phyloP scores from a whole-genome alignment of 2,797 vertebrate genomes.

The Xenopus petersii region DNA sequence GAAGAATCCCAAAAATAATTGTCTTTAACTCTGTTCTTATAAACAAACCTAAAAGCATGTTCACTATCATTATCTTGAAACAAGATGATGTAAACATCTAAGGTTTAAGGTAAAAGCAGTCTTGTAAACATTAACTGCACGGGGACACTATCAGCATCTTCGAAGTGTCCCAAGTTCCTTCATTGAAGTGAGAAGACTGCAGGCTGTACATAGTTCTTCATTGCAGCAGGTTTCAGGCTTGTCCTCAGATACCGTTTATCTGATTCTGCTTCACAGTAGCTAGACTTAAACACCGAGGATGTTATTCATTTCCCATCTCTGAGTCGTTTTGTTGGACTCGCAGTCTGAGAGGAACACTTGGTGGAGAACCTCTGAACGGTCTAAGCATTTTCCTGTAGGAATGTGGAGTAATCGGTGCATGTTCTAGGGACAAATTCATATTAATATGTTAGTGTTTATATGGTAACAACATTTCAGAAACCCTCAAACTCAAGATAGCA shows the following conservation, averaged over 20 bases:
- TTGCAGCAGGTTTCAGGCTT: constrained; percentile 75
- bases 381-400: constrained; percentile 80
- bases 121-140: constrained; percentile 81
- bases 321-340: constrained; percentile 83
- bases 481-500: too few species aligned
- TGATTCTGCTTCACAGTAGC: constrained; percentile 28
- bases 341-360: constrained; percentile 91
- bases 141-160: constrained; percentile 70
- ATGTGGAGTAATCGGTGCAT: constrained; percentile 85
- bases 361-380: constrained; percentile 91
- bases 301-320: constrained; percentile 98
- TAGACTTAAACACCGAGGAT: constrained; percentile 83
- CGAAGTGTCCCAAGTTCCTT: constrained; percentile 68
- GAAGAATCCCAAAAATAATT: constrained; percentile 73
- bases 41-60: constrained; percentile 66
- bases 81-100: constrained; percentile 78
- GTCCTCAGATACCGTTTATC: constrained; percentile 47
- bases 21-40: constrained; percentile 65
- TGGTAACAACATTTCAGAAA: too few species aligned
- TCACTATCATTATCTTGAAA: constrained; percentile 66
- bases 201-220: constrained; percentile 63
- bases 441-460: too few species aligned
- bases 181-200: constrained; percentile 61
- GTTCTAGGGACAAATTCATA: constrained; percentile 69
- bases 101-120: constrained; percentile 81